Base-by-base conservation (phyloP, 2,888 invertebrate genomes). In the Melieria crassipennis region DNA sequence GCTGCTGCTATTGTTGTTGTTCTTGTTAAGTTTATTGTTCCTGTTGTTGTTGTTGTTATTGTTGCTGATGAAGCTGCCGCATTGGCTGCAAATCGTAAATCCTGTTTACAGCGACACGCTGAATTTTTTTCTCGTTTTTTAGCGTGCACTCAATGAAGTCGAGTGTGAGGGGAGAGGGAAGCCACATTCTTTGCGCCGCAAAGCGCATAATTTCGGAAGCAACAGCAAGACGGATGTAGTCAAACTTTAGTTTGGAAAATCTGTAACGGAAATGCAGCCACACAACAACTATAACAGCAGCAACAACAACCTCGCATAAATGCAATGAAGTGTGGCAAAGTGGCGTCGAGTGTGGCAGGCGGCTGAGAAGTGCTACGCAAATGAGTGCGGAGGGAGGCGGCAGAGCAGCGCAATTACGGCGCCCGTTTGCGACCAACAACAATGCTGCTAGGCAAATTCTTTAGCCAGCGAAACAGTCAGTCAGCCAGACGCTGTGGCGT, bases 401-500 rank as follows among this genome's bases (percentile, higher is more conserved):
- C 11, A 13, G 16, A n/a, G 7, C 4, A 10, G 13, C 16, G 30
- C 30, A 30, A 30, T 30, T 30, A 30, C 30, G 30, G 30, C 30
- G 30, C 30, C 30, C 30, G 30, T 2, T 30, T 2, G 30, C 30
- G 30, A 30, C 30, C 30, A 30, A 30, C 30, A 30, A 30, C 30
- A 30, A 30, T 30, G 30, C 30, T 30, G 30, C 30, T 0, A 30
- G 30, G 30, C 30, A 30, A 30, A 30, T 30, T 30, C 30, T 2
- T 30, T 1, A 30, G 30, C 30, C 30, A 30, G 3, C 30, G 30
- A 30, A 30, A 30, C 30, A 30, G 30, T 30, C 30, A 30, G 30
- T 30, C 30, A 30, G 30, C 43, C 71, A 70, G 74, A 75, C 69
- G 72, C 69, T 74, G 74, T 74, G 73, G 73, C 71, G 73, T 74